Conservation (phyloP, 2,797 vertebrate species). For the Coracias cyanogaster region DNA sequence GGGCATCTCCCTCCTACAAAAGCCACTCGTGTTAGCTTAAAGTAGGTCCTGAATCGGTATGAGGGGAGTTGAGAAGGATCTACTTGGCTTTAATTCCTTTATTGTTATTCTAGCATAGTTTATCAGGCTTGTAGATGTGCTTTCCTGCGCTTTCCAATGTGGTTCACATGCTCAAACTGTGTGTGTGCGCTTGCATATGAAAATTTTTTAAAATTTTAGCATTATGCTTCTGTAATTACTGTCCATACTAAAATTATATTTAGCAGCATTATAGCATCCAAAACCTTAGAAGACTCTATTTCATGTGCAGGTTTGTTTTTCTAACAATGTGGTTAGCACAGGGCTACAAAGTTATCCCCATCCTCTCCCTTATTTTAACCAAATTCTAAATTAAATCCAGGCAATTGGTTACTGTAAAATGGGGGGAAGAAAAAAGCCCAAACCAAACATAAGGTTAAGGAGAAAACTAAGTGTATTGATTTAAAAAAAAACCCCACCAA, state of each 20-base stretch:
- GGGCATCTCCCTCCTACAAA: neutral
- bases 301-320: neutral
- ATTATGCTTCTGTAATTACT: neutral
- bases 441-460: neutral
- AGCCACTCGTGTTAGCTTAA: neutral
- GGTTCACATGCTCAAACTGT: neutral
- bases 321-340: neutral
- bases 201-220: neutral
- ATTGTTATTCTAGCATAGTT: neutral
- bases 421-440: accelerated
- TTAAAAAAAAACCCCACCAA: neutral
- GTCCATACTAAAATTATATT: neutral
- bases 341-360: neutral
- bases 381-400: neutral
- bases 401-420: neutral
- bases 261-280: neutral
- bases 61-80: neutral
- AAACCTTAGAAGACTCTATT: neutral
- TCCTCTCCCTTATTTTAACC: neutral
- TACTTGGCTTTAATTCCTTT: accelerated
- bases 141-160: neutral
- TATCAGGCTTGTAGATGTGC: neutral
- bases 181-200: neutral
- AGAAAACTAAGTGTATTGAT: neutral
- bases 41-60: neutral